A percentile compares a stretch with the other conserved stretches of the same genome.
These are phyloP conservation scores for Colletes gigas DNA, from an alignment of 1,140 invertebrate genomes.

Conservation along the genomic window DNA sequence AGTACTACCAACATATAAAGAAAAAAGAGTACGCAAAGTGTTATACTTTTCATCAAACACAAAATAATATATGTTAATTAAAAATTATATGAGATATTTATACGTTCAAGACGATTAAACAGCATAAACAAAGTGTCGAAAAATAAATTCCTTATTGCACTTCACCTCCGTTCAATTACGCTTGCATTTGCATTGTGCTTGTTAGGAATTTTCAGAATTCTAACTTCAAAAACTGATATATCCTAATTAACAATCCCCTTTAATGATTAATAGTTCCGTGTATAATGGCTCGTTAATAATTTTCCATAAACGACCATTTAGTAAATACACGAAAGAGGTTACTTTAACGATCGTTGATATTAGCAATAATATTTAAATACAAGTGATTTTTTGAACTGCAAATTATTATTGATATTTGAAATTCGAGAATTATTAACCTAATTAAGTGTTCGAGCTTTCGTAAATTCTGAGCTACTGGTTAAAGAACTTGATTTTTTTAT, in stretches of 20 bases:
- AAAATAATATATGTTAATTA: constrained; percentile 12
- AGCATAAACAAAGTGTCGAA: not conserved
- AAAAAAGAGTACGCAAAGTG: not conserved
- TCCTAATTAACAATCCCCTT: not conserved
- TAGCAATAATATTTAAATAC: not conserved
- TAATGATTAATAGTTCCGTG: not conserved
- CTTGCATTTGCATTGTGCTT: not conserved
- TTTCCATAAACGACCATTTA: not conserved
- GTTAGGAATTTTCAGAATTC: not conserved
- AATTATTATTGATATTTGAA: not conserved
- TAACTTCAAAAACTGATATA: not conserved
- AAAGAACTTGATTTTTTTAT: not conserved
- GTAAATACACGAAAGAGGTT: constrained; percentile 9
- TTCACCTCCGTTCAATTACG: not conserved
- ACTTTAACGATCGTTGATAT: not conserved
- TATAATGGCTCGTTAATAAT: not conserved
- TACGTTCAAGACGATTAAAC: not conserved
- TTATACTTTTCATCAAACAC: constrained; percentile 16
- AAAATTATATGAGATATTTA: not conserved
- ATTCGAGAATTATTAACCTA: not conserved
- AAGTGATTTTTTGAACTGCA: not conserved
- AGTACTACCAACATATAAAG: constrained; percentile 25
- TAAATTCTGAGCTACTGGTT: not conserved
- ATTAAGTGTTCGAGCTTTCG: not conserved
- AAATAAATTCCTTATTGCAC: not conserved